Conservation (phyloP, 2,797 vertebrate species). For the Cirrhinus molitorella region DNA sequence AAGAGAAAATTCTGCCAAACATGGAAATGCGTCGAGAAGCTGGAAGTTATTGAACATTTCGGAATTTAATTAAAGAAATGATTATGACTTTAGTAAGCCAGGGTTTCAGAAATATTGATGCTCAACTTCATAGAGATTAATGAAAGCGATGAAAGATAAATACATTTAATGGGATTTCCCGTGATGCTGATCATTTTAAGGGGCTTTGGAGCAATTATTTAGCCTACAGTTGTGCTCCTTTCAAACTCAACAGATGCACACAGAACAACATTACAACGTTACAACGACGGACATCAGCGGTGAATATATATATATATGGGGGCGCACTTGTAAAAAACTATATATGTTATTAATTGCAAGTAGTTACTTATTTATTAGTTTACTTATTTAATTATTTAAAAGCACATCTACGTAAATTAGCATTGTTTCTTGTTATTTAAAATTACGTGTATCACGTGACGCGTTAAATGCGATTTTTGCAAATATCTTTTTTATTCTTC, state of each 20-base stretch:
- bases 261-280: neutral
- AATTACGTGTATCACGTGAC: neutral
- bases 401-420: neutral
- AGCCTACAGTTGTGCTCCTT: neutral
- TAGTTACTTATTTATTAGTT: neutral
- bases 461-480: neutral
- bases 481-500: neutral
- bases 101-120: conserved; percentile 8
- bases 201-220: conserved; percentile 10
- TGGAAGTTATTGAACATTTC: conserved; percentile 4
- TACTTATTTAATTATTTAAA: no score
- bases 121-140: neutral
- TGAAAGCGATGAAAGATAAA: conserved; percentile 14
- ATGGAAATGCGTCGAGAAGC: neutral
- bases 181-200: conserved; percentile 20
- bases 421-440: neutral
- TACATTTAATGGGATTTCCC: conserved; percentile 24
- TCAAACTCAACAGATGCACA: neutral
- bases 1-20: neutral
- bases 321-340: no score
- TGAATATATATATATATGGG: no score
- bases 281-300: neutral
- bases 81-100: conserved; percentile 1
- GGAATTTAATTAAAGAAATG: neutral
- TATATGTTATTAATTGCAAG: neutral